Percentiles rank a stretch among this genome's conserved stretches.
Conservation (phyloP, 2,888 invertebrate genomes). For the Phorcus lineatus region DNA sequence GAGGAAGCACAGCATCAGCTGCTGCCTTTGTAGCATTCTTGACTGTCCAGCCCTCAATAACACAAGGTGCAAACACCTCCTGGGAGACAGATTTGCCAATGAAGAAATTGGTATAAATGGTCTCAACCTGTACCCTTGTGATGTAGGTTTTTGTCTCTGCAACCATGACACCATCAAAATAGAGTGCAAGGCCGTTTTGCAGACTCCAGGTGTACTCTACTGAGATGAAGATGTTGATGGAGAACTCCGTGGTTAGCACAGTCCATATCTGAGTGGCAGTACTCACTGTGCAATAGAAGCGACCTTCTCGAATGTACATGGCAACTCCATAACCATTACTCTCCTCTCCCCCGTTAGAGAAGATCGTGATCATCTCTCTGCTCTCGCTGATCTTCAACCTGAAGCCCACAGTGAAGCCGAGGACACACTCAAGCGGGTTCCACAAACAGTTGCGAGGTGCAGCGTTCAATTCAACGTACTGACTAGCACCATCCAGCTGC, state of each 20-base stretch:
- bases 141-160: slow-evolving; percentile 42
- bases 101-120: slow-evolving; percentile 28
- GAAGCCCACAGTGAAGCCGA: slow-evolving; percentile 50
- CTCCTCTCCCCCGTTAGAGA: slow-evolving; percentile 51
- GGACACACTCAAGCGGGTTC: slow-evolving; percentile 41
- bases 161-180: slow-evolving; percentile 42
- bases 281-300: slow-evolving; percentile 41
- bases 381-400: slow-evolving; percentile 43
- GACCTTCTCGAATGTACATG: slow-evolving; percentile 40
- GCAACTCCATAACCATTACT: slow-evolving; percentile 48
- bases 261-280: slow-evolving; percentile 50
- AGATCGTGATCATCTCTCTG: slow-evolving; percentile 49
- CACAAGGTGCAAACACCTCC: slow-evolving; percentile 38
- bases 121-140: slow-evolving; percentile 23
- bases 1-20: slow-evolving; percentile 33
- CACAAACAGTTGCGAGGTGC: slow-evolving; percentile 36
- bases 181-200: slow-evolving; percentile 46
- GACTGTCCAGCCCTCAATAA: slow-evolving; percentile 45
- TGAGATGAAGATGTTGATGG: slow-evolving; percentile 36
- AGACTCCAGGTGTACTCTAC: slow-evolving; percentile 54
- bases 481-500: slow-evolving; percentile 44
- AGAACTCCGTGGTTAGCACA: slow-evolving; percentile 35
- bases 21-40: slow-evolving; percentile 43
- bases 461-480: slow-evolving; percentile 44
- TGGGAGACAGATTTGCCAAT: slow-evolving; percentile 24